Evolutionary conservation across 1,140 invertebrate genomes (phyloP).

Genomic region (Listronotus oregonensis): DNA sequence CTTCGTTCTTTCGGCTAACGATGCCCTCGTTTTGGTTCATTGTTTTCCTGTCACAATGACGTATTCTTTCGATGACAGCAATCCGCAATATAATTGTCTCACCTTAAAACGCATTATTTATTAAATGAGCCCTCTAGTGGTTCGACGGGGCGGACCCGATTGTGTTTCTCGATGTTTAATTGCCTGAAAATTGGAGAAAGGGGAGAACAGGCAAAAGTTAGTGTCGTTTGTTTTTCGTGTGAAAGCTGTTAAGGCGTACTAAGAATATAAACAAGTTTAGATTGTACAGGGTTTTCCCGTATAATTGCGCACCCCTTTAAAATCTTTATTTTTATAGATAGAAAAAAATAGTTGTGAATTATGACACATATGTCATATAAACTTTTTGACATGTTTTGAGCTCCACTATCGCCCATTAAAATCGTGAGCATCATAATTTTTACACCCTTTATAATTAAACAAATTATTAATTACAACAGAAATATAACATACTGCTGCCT

Average conservation of each 20-base stretch:
- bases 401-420: too few species aligned
- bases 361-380: too few species aligned
- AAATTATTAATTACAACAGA: too few species aligned
- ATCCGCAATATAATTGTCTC: constrained; percentile 25
- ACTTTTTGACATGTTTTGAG: too few species aligned
- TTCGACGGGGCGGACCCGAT: constrained; percentile 20
- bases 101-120: constrained; percentile 30
- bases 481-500: too few species aligned
- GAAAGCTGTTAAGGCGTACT: not conserved
- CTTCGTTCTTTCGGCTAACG: constrained; percentile 9
- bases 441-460: too few species aligned
- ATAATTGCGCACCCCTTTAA: too few species aligned
- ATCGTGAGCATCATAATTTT: too few species aligned
- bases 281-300: too few species aligned
- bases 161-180: constrained; percentile 24
- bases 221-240: constrained; percentile 18
- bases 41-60: constrained; percentile 21
- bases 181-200: constrained; percentile 30
- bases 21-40: constrained; percentile 1
- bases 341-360: too few species aligned
- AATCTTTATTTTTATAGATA: too few species aligned
- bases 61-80: constrained; percentile 24
- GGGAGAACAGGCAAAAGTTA: constrained; percentile 22
- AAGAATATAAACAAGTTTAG: too few species aligned
- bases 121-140: constrained; percentile 21